phyloP scores from a whole-genome alignment of 1,140 invertebrate genomes.

The Drosophila nigrodunni region DNA sequence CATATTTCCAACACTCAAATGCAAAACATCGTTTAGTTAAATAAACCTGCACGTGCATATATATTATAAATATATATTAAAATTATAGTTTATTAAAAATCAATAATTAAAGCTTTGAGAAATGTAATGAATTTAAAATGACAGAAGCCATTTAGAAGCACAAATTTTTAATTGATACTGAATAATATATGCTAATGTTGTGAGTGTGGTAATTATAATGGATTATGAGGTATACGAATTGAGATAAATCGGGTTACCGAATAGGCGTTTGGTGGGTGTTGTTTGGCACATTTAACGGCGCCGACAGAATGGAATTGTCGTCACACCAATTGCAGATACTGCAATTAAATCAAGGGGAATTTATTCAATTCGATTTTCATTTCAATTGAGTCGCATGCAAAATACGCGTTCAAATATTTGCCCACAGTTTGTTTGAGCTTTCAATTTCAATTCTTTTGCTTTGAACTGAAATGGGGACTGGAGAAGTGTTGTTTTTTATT shows the following conservation, averaged over 20 bases:
- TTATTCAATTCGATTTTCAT: conserved; percentile 76
- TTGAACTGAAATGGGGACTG: neutral
- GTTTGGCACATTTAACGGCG: conserved; percentile 5
- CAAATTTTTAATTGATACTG: neutral
- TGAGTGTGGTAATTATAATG: conserved; percentile 1
- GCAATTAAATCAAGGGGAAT: conserved; percentile 81
- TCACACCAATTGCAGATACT: conserved; percentile 34
- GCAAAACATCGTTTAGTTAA: no score
- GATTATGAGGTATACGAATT: conserved; percentile 15
- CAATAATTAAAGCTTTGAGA: no score
- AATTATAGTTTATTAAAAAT: no score
- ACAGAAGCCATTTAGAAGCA: neutral
- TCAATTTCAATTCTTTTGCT: conserved; percentile 2
- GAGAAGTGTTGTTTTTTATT: neutral
- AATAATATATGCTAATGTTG: neutral
- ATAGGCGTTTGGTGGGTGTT: conserved; percentile 30
- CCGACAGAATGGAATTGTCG: conserved; percentile 29
- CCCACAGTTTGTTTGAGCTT: conserved; percentile 41
- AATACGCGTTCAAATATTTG: conserved; percentile 61
- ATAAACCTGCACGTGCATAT: no score
- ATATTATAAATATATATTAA: no score
- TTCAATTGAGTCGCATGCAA: conserved; percentile 77
- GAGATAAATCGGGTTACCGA: conserved; percentile 42
- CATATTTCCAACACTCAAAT: no score
- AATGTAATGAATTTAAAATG: no score